Base-by-base conservation (phyloP, 2,888 invertebrate species). In the Nomada goodeniana region DNA sequence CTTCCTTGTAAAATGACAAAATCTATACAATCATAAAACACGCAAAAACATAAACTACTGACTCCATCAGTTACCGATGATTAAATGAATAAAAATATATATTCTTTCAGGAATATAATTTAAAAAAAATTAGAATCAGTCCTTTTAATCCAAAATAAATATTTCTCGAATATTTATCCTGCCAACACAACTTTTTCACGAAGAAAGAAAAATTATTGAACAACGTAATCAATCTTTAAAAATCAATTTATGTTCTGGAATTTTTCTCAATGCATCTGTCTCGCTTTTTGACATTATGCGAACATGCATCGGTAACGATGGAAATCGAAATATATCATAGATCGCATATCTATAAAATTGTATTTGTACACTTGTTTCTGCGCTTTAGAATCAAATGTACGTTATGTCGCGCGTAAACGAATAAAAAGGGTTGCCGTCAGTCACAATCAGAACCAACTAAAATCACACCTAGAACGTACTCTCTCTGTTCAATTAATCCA, bases 321-420 rank as follows among this genome's bases (percentile, higher is more conserved):
- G 81, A 83, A 83, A 76, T 84, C 90, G 73, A 63, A 93, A 92
- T 29, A 59, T 82, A 79, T 55, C 61, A 80, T 59, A 68, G 85
- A 55, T 76, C 76, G 83, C 76, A 82, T 82, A 86, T 87, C 74
- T 71, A 29, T 74, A 63, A 72, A 79, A 71, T 74, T 29, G 53
- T 36, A 61, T 64, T 52, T 70, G 75, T 84, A 86, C 86, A 89
- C 89, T 90, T 86, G 80, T 86, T 92, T 90, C 91, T 92, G 91
- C 91, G 91, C 91, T 88, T 89, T 91, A 92, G 91, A 90, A 89
- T 85, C 82, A 80, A 86, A 83, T 88, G 86, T 80, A 83, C 55
- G 11, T 29, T 64, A 60, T 42, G 15, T 73, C 78, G 86, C 87
- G 83, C 76, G 76, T 71, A 80, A 76, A 64, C n/a, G 26, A 75